Percentiles rank a stretch among this genome's conserved stretches.
Evolutionary conservation across 2,113 vertebrate species (phyloP).

Genomic region (Megalops atlanticus): DNA sequence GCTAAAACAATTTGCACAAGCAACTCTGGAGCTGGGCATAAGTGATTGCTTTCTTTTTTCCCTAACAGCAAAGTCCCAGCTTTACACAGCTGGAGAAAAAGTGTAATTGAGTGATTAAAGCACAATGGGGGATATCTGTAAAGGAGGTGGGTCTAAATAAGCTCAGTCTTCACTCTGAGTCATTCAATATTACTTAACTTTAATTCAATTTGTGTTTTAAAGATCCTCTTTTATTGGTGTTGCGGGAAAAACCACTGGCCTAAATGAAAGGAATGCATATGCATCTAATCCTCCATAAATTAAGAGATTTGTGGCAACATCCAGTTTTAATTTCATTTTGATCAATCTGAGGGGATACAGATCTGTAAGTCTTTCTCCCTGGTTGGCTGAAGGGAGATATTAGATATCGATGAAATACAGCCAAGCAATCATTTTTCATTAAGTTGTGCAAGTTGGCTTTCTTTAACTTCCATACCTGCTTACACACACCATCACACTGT

Average conservation of each 20-base stretch:
- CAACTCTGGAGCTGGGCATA: background rate
- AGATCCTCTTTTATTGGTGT: background rate
- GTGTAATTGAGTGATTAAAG: slow-evolving; percentile 17
- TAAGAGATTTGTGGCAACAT: background rate
- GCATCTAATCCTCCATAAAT: background rate
- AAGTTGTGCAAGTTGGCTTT: background rate
- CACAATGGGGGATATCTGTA: background rate
- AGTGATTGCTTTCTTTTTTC: background rate
- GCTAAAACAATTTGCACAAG: slow-evolving; percentile 20
- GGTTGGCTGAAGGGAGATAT: background rate
- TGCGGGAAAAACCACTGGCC: background rate
- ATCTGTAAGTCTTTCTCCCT: background rate
- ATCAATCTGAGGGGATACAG: too few species aligned
- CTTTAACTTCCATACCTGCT: background rate
- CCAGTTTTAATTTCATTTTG: background rate
- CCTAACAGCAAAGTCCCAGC: background rate
- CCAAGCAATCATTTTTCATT: background rate
- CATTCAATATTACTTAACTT: slow-evolving; percentile 4
- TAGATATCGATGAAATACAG: background rate
- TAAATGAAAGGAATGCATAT: background rate
- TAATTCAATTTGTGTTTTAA: slow-evolving; percentile 2
- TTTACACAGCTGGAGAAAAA: slow-evolving; percentile 15
- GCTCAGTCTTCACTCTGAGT: background rate
- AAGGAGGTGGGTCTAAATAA: background rate
- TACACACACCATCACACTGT: background rate